Conservation (phyloP, 2,113 vertebrate species). For the Bungarus multicinctus region DNA sequence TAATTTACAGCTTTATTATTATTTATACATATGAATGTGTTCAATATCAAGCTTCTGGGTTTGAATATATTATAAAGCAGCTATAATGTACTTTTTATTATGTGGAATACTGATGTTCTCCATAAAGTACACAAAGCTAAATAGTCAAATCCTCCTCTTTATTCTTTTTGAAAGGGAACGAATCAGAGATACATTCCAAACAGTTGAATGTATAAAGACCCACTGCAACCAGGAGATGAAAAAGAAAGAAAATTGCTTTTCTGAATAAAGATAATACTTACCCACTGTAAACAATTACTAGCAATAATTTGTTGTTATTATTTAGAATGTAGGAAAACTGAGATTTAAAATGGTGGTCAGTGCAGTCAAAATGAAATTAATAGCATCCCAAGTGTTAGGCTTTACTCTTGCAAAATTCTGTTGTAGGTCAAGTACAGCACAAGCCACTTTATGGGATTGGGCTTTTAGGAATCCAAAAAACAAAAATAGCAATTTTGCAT, state of each 20-base stretch:
- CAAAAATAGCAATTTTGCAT: not conserved
- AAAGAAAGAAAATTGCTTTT: rapidly evolving
- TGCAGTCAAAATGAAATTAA: not conserved
- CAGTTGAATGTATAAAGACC: not conserved
- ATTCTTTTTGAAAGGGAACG: conserved; percentile 32
- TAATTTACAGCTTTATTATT: conserved; percentile 70
- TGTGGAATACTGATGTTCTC: conserved; percentile 49
- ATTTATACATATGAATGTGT: conserved; percentile 54
- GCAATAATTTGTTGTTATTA: not conserved
- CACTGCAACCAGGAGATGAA: not conserved
- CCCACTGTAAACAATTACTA: not conserved
- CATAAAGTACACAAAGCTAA: conserved; percentile 41
- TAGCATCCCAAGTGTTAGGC: rapidly evolving
- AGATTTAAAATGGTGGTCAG: rapidly evolving
- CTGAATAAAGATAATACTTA: not conserved
- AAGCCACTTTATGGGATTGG: rapidly evolving
- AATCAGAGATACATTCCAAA: conserved; percentile 6
- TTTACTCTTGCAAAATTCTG: rapidly evolving
- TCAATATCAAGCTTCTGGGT: conserved; percentile 49
- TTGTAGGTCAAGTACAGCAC: rapidly evolving
- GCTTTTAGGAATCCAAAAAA: not conserved
- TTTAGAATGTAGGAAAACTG: not conserved
- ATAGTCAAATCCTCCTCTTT: conserved; percentile 35
- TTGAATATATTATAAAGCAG: conserved; percentile 42
- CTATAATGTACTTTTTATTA: conserved; percentile 29